Conservation (phyloP, 1,140 invertebrate genomes). For the Rhagoletis zephyria region DNA sequence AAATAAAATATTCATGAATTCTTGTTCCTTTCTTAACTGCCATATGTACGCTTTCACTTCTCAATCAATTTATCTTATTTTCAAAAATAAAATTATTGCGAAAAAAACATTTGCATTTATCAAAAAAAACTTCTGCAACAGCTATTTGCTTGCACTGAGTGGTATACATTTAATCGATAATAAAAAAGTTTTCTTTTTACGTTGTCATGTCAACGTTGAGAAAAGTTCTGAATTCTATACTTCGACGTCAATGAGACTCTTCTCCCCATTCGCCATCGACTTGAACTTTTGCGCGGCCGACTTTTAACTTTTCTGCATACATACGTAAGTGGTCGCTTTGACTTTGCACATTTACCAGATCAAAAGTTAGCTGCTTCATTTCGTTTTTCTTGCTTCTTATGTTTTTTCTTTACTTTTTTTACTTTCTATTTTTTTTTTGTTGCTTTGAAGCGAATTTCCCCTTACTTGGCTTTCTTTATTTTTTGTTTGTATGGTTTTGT, state of each 20-base stretch:
- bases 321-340: slow-evolving; percentile 7
- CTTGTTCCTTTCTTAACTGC: no score
- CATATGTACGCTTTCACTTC: no score
- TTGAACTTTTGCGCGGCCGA: background rate
- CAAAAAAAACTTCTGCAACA: no score
- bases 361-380: slow-evolving; percentile 29
- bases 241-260: background rate
- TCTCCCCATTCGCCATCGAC: background rate
- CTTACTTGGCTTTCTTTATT: background rate
- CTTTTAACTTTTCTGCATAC: background rate
- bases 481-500: background rate
- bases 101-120: no score
- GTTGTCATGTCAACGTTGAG: slow-evolving; percentile 19
- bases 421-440: slow-evolving; percentile 7
- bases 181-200: slow-evolving; percentile 13
- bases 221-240: slow-evolving; percentile 8
- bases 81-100: no score
- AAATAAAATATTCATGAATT: no score
- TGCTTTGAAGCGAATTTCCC: background rate
- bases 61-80: no score
- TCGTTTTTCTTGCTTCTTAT: no score
- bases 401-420: background rate
- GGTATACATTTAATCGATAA: slow-evolving; percentile 43
- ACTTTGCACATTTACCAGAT: slow-evolving; percentile 35
- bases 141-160: background rate